Conservation (phyloP, 2,888 invertebrate species). For the Tromatobia lineatoria region DNA sequence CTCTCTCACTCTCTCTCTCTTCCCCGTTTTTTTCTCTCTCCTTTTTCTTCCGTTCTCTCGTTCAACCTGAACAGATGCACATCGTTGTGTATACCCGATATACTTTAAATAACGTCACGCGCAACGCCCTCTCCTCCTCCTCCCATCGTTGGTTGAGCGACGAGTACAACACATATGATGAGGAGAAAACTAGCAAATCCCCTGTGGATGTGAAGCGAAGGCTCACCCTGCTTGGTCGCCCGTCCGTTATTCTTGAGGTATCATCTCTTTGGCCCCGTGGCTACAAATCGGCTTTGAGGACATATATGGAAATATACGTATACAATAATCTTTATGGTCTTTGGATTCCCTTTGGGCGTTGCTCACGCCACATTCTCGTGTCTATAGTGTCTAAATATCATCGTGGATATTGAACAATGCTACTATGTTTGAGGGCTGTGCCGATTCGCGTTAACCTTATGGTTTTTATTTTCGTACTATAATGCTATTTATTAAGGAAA, state of each 20-base stretch:
- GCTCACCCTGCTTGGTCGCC: conserved; percentile 17
- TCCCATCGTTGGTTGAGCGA: conserved; percentile 32
- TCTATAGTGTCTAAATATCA: too few relatives aligned
- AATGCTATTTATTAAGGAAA: too few relatives aligned
- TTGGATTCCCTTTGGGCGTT: too few relatives aligned
- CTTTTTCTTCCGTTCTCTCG: conserved; percentile 50
- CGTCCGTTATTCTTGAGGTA: conserved; percentile 47
- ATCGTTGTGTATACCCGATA: conserved; percentile 60
- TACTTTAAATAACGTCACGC: conserved; percentile 68
- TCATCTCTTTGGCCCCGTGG: conserved; percentile 43
- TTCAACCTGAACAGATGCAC: conserved; percentile 65
- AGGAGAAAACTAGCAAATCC: conserved; percentile 66
- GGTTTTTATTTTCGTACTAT: too few relatives aligned
- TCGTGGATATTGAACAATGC: too few relatives aligned
- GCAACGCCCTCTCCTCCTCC: conserved; percentile 61
- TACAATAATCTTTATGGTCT: too few relatives aligned
- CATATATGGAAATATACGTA: too few relatives aligned
- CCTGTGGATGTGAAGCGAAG: conserved; percentile 31
- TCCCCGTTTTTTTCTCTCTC: conserved; percentile 35
- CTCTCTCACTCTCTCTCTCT: conserved; percentile 69
- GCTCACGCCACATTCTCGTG: too few relatives aligned
- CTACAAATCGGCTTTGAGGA: conserved; percentile 57
- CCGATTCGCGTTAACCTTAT: too few relatives aligned
- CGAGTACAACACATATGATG: conserved; percentile 61
- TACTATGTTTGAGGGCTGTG: too few relatives aligned